A percentile compares a stretch with the other conserved stretches of the same genome.
phyloP scores from a whole-genome alignment of 2,888 invertebrate species.

The Agrochola litura region DNA sequence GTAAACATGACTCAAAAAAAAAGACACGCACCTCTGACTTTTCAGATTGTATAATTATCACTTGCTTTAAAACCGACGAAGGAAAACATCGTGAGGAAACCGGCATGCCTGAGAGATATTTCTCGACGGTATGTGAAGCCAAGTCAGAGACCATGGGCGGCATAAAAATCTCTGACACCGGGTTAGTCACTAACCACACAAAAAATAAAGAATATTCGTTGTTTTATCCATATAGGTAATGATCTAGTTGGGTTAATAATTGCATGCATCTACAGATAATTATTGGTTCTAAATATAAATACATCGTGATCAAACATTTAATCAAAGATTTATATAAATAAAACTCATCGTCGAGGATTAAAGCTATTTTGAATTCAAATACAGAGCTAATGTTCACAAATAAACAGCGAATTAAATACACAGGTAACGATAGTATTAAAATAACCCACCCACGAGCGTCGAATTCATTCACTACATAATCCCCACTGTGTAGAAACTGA shows the following conservation, averaged over 20 bases:
- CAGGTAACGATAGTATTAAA: conserved; percentile 68
- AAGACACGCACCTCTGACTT: too few relatives aligned
- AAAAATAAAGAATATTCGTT: too few relatives aligned
- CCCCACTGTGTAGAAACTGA: conserved; percentile 72
- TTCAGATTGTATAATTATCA: too few relatives aligned
- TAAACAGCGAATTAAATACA: conserved; percentile 66
- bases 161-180: too few relatives aligned
- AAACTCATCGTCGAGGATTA: conserved; percentile 16
- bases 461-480: conserved; percentile 72
- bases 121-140: too few relatives aligned
- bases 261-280: neutral
- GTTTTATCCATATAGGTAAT: neutral
- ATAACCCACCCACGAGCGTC: conserved; percentile 75
- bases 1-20: too few relatives aligned
- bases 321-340: conserved; percentile 18
- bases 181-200: too few relatives aligned
- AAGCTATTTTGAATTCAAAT: conserved; percentile 36
- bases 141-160: too few relatives aligned
- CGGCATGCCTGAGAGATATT: too few relatives aligned
- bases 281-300: neutral
- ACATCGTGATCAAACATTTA: conserved; percentile 16
- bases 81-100: too few relatives aligned
- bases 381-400: conserved; percentile 66
- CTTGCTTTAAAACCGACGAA: too few relatives aligned
- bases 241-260: neutral